Evolutionary conservation across 2,888 invertebrate genomes (phyloP).

Genomic region (Xestia rhomboidea): DNA sequence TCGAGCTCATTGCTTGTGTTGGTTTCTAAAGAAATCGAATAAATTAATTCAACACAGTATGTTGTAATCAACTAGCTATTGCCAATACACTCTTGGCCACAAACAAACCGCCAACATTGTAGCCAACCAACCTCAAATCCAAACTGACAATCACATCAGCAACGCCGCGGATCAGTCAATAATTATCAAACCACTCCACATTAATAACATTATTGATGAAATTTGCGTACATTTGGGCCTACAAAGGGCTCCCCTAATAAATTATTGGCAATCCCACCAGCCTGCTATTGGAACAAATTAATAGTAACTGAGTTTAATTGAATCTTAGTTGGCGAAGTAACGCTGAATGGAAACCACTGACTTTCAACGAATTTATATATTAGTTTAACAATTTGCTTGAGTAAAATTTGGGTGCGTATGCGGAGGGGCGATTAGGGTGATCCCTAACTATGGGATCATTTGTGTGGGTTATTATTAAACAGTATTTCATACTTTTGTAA

Average conservation of each 20-base stretch:
- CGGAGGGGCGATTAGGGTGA: conserved; percentile 52
- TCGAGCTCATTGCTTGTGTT: neutral
- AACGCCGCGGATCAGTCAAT: conserved; percentile 62
- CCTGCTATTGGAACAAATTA: conserved; percentile 75
- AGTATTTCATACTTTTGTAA: neutral
- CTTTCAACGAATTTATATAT: conserved; percentile 80
- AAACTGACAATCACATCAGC: conserved; percentile 40
- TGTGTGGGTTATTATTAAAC: neutral
- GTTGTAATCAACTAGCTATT: neutral
- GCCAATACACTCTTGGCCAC: conserved; percentile 2
- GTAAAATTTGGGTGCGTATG: conserved; percentile 67
- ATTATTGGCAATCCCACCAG: conserved; percentile 71
- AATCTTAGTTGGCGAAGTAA: conserved; percentile 74
- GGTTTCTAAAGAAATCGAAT: neutral
- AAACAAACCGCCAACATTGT: conserved; percentile 13
- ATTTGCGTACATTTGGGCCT: conserved; percentile 69
- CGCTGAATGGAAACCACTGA: conserved; percentile 75
- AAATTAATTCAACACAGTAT: neutral
- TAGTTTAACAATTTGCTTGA: conserved; percentile 79
- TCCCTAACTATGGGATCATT: conserved; percentile 16
- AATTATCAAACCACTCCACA: conserved; percentile 68
- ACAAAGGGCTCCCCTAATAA: conserved; percentile 70
- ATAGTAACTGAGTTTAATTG: conserved; percentile 77
- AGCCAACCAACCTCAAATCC: conserved; percentile 24
- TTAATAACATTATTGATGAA: conserved; percentile 72